phyloP scores from a whole-genome alignment of 2,888 invertebrate species.

The Sepioteuthis lessoniana region DNA sequence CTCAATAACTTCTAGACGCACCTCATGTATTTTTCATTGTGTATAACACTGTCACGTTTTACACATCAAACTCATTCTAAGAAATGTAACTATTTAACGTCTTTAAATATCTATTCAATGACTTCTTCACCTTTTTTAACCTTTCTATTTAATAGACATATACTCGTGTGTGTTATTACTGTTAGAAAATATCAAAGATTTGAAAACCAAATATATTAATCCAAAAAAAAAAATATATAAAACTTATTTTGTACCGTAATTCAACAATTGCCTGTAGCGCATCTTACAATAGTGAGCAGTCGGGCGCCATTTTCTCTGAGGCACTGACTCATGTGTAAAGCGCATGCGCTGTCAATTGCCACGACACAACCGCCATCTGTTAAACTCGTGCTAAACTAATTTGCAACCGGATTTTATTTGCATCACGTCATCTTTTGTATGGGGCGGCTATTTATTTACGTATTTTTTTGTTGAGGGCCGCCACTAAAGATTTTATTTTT shows the following conservation, averaged over 20 bases:
- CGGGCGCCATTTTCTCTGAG: background rate
- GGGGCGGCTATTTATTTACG: background rate
- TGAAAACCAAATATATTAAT: too few relatives aligned
- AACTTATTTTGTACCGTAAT: background rate
- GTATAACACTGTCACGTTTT: too few relatives aligned
- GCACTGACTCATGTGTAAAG: background rate
- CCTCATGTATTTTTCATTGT: too few relatives aligned
- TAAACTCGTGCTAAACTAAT: background rate
- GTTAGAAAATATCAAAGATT: too few relatives aligned
- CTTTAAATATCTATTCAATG: too few relatives aligned
- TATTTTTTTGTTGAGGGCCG: background rate
- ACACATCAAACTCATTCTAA: too few relatives aligned
- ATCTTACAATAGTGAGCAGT: background rate
- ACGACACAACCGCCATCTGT: background rate
- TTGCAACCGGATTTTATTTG: conserved; percentile 9
- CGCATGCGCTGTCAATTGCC: conserved; percentile 33
- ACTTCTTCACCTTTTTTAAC: too few relatives aligned
- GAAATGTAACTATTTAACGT: too few relatives aligned
- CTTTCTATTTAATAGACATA: too few relatives aligned
- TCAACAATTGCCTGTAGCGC: background rate
- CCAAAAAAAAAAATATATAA: too few relatives aligned
- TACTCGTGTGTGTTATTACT: too few relatives aligned
- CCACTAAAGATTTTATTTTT: background rate
- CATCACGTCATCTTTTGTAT: conserved; percentile 23
- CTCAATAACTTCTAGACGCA: too few relatives aligned